A percentile compares a stretch with the other conserved stretches of the same genome.
These are phyloP conservation scores for Actinia tenebrosa DNA, from an alignment of 64 coral and sea anemone genomes.

Conservation along the genomic window DNA sequence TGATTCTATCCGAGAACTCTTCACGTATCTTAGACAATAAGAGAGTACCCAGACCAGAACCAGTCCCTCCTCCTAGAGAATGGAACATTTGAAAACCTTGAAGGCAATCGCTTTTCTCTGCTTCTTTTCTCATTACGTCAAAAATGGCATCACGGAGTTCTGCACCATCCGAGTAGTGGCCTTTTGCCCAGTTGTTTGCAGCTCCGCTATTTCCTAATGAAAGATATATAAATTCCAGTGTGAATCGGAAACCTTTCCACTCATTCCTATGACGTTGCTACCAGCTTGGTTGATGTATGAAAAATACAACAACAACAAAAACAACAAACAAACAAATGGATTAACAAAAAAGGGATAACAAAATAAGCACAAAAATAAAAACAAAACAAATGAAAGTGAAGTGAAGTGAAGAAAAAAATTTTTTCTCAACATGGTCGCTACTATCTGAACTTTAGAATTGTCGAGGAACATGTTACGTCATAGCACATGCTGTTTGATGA, in stretches of 20 bases:
- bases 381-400: too few species aligned
- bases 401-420: too few species aligned
- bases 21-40: conserved; percentile 59
- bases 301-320: too few species aligned
- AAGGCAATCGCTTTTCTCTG: conserved; percentile 49
- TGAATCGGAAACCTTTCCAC: neutral
- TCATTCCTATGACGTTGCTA: neutral
- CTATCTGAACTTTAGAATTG: too few species aligned
- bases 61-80: conserved; percentile 53
- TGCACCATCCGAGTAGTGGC: conserved; percentile 46
- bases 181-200: conserved; percentile 57
- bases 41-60: conserved; percentile 47
- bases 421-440: too few species aligned
- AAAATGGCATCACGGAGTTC: conserved; percentile 39
- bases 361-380: too few species aligned
- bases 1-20: conserved; percentile 52
- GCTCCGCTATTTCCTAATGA: conserved; percentile 35
- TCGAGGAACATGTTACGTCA: too few species aligned
- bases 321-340: too few species aligned
- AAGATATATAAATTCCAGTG: neutral
- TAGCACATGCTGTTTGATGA: too few species aligned
- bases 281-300: too few species aligned
- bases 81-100: conserved; percentile 58
- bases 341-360: too few species aligned
- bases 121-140: conserved; percentile 49